phyloP scores from a whole-genome alignment of 2,888 invertebrate genomes.

The Alcis repandata region DNA sequence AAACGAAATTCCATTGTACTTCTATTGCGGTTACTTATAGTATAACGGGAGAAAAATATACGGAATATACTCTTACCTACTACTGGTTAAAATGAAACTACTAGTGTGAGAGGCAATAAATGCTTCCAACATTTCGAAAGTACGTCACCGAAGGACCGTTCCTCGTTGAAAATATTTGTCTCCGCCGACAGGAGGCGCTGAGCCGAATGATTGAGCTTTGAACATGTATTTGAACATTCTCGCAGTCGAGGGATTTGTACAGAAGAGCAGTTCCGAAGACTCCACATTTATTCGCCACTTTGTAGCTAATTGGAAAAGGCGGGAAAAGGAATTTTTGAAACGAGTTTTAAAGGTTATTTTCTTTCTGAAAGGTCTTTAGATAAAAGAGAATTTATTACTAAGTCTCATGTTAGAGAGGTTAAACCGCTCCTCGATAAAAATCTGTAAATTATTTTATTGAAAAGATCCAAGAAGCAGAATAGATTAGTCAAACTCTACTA shows the following conservation, averaged over 20 bases:
- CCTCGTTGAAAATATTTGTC: constrained; percentile 1
- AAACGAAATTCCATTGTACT: too few relatives aligned
- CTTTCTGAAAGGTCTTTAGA: not conserved
- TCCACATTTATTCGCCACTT: not conserved
- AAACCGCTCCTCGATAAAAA: too few relatives aligned
- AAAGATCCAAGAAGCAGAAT: too few relatives aligned
- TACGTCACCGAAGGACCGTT: not conserved
- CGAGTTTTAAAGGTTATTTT: not conserved
- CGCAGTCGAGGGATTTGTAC: not conserved
- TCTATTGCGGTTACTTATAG: too few relatives aligned
- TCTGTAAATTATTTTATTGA: too few relatives aligned
- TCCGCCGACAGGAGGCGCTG: constrained; percentile 4
- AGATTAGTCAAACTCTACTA: not conserved
- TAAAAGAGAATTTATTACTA: too few relatives aligned
- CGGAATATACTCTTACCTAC: too few relatives aligned
- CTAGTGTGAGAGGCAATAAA: too few relatives aligned
- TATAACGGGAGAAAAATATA: too few relatives aligned
- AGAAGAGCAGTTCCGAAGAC: not conserved
- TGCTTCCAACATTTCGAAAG: not conserved
- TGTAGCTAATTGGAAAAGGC: not conserved
- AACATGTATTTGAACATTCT: not conserved
- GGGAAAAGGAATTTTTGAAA: not conserved
- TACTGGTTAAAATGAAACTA: too few relatives aligned
- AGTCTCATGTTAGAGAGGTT: too few relatives aligned
- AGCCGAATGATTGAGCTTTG: constrained; percentile 8